These are phyloP conservation scores for Plagiodera versicolora DNA, from an alignment of 2,888 invertebrate species.

Conservation along the genomic window DNA sequence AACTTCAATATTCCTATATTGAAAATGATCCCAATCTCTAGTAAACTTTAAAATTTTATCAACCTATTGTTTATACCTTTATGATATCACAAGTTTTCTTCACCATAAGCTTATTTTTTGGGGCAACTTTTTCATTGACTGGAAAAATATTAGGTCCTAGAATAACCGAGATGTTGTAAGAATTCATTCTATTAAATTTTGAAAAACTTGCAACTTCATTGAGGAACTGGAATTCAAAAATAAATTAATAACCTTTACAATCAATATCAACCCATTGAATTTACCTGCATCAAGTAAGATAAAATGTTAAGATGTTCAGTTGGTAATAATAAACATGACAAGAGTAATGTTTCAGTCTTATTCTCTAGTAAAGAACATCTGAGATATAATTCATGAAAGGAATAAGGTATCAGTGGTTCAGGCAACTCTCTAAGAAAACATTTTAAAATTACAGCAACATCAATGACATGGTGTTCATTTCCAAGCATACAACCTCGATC, in stretches of 20 bases:
- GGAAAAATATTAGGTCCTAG: slow-evolving; percentile 88
- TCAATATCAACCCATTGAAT: not conserved
- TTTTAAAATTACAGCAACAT: slow-evolving; percentile 84
- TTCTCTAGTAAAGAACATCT: slow-evolving; percentile 65
- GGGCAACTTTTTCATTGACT: slow-evolving; percentile 60
- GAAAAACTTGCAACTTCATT: slow-evolving; percentile 69
- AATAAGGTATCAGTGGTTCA: slow-evolving; percentile 76
- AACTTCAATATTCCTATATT: no score
- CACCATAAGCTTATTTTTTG: slow-evolving; percentile 57
- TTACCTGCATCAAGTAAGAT: slow-evolving; percentile 79
- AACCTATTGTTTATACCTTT: slow-evolving; percentile 35
- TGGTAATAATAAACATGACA: slow-evolving; percentile 73
- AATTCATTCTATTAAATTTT: slow-evolving; percentile 79
- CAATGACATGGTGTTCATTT: slow-evolving; percentile 75
- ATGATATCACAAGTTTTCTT: slow-evolving; percentile 42
- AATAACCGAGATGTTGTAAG: slow-evolving; percentile 81
- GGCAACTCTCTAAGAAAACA: slow-evolving; percentile 83
- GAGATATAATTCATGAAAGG: slow-evolving; percentile 76
- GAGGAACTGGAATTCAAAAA: slow-evolving; percentile 61
- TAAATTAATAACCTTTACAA: slow-evolving; percentile 4
- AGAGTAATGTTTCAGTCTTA: slow-evolving; percentile 64
- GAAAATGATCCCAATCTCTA: no score
- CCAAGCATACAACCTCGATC: slow-evolving; percentile 73
- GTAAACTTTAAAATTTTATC: no score
- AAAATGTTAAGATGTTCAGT: slow-evolving; percentile 76